Evolutionary conservation across 2,888 invertebrate genomes (phyloP).

Genomic region (Himalopsyche japonica): DNA sequence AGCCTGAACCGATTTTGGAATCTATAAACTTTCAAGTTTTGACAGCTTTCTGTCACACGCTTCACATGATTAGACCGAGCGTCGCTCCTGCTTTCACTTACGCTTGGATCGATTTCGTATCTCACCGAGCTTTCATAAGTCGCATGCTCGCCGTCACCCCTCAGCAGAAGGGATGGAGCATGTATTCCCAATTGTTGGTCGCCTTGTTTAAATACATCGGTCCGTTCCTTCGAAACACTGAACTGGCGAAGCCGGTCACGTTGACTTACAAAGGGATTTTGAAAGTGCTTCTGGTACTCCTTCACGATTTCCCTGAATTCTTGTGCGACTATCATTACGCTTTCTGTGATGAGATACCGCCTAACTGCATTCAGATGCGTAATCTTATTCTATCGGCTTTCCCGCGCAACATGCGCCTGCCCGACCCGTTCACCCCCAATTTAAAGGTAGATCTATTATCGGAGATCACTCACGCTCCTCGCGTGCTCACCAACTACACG

Average conservation of each 20-base stretch:
- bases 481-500: slow-evolving; percentile 86
- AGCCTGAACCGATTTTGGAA: slow-evolving; percentile 90
- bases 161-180: slow-evolving; percentile 95
- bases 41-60: slow-evolving; percentile 93
- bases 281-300: slow-evolving; percentile 88
- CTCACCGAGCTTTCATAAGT: slow-evolving; percentile 94
- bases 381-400: slow-evolving; percentile 98
- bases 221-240: slow-evolving; percentile 96
- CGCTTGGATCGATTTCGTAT: slow-evolving; percentile 97
- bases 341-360: slow-evolving; percentile 98
- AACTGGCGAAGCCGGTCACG: slow-evolving; percentile 91
- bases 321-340: slow-evolving; percentile 98
- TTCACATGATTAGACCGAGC: slow-evolving; percentile 89
- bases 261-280: slow-evolving; percentile 94
- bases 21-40: slow-evolving; percentile 93
- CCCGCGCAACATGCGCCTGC: slow-evolving; percentile 95
- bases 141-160: slow-evolving; percentile 88
- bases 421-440: slow-evolving; percentile 98
- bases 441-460: slow-evolving; percentile 90
- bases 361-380: slow-evolving; percentile 98
- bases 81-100: slow-evolving; percentile 96
- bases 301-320: slow-evolving; percentile 99
- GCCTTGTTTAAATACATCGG: slow-evolving; percentile 96
- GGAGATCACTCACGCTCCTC: slow-evolving; percentile 86
- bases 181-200: slow-evolving; percentile 94